phyloP scores from a whole-genome alignment of 1,140 invertebrate genomes.

The Limonius californicus region DNA sequence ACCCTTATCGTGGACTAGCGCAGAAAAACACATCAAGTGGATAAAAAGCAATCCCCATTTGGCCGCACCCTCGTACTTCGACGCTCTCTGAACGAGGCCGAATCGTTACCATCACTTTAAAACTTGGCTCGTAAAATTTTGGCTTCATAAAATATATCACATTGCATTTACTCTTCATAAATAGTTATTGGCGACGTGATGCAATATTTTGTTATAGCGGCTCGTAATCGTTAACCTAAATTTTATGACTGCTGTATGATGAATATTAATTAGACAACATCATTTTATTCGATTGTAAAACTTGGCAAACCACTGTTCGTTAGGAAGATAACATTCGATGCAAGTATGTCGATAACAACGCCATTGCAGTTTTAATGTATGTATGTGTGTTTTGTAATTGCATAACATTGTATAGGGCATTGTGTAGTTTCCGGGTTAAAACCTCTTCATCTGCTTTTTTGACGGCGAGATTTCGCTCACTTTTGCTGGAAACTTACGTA shows the following conservation, averaged over 20 bases:
- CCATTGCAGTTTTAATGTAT: no score
- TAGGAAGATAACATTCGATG: no score
- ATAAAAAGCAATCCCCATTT: slow-evolving; percentile 38
- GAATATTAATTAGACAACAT: slow-evolving; percentile 6
- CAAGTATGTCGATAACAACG: no score
- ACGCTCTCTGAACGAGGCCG: background rate
- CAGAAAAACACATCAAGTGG: slow-evolving; percentile 42
- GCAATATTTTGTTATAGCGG: slow-evolving; percentile 9
- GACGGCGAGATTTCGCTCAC: no score
- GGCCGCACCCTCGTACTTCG: slow-evolving; percentile 10
- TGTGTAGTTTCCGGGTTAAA: no score
- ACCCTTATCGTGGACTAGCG: slow-evolving; percentile 37
- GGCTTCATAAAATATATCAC: slow-evolving; percentile 18
- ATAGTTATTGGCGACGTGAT: slow-evolving; percentile 16
- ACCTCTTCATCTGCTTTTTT: no score
- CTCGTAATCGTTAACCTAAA: slow-evolving; percentile 10
- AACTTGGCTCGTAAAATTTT: slow-evolving; percentile 21
- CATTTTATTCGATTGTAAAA: background rate
- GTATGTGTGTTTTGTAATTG: no score
- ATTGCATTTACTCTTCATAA: slow-evolving; percentile 16
- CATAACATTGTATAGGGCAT: no score
- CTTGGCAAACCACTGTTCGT: no score
- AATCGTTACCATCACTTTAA: slow-evolving; percentile 17
- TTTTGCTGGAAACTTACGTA: no score
- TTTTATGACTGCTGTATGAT: background rate